Conservation (phyloP, 2,888 invertebrate genomes). For the Sarcophaga carnaria region DNA sequence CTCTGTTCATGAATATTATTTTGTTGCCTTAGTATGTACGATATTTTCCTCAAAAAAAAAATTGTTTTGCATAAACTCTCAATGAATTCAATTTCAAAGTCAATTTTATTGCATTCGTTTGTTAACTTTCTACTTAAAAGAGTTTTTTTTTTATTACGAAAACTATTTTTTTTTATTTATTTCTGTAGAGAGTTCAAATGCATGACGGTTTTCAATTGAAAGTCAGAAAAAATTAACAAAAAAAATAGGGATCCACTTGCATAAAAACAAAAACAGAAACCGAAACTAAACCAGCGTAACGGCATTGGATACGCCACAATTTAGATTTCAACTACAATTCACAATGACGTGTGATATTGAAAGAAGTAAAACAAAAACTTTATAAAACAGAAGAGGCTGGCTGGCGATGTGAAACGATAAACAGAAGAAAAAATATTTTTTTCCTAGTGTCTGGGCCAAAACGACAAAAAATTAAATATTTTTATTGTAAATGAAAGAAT, state of each 20-base stretch:
- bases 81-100: slow-evolving; percentile 43
- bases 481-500: too few relatives aligned
- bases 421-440: too few relatives aligned
- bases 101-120: slow-evolving; percentile 31
- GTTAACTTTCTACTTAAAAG: background rate
- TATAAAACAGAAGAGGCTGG: background rate
- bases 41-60: background rate
- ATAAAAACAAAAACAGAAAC: background rate
- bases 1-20: too few relatives aligned
- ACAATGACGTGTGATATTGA: slow-evolving; percentile 35
- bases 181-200: background rate
- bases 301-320: slow-evolving; percentile 26
- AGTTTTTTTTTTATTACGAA: background rate
- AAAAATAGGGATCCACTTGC: background rate
- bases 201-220: slow-evolving; percentile 15
- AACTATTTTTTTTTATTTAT: slow-evolving; percentile 12
- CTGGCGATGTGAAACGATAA: background rate
- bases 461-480: too few relatives aligned
- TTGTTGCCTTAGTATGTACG: too few relatives aligned
- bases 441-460: too few relatives aligned
- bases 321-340: slow-evolving; percentile 45
- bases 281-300: slow-evolving; percentile 6
- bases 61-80: slow-evolving; percentile 39
- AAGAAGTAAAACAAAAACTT: slow-evolving; percentile 5
- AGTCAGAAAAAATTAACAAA: background rate